Percentiles rank a stretch among this genome's conserved stretches.
Conservation (phyloP, 2,113 vertebrate species). For the Psilopsiagon aymara region DNA sequence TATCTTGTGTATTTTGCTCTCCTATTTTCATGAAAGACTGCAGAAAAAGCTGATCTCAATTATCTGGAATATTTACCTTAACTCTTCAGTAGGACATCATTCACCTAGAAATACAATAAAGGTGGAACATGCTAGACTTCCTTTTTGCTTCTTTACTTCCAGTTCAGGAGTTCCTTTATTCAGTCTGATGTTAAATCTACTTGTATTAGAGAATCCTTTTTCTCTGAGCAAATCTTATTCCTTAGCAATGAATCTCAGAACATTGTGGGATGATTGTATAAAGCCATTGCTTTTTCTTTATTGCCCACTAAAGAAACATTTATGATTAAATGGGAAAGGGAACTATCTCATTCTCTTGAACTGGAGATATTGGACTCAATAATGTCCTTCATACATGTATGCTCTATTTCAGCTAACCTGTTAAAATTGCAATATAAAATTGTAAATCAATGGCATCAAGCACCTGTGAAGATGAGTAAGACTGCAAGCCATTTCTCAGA, state of each 20-base stretch:
- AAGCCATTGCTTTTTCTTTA: conserved; percentile 74
- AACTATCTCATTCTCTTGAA: conserved; percentile 72
- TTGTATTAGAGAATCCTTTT: conserved; percentile 64
- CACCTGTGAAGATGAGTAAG: conserved; percentile 68
- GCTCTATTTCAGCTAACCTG: conserved; percentile 75
- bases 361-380: conserved; percentile 71
- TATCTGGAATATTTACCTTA: conserved; percentile 20
- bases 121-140: conserved; percentile 31
- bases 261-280: conserved; percentile 70
- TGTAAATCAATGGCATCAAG: conserved; percentile 73
- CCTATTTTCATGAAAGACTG: neutral
- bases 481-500: conserved; percentile 68
- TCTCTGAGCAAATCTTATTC: conserved; percentile 70
- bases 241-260: conserved; percentile 69
- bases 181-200: conserved; percentile 53
- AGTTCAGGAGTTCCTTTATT: conserved; percentile 61
- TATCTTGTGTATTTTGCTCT: neutral
- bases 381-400: conserved; percentile 70
- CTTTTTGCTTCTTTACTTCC: conserved; percentile 49
- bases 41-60: neutral
- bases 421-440: conserved; percentile 70
- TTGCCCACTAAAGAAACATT: conserved; percentile 76
- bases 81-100: neutral
- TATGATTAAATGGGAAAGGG: conserved; percentile 73
- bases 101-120: conserved; percentile 6